A percentile compares a stretch with the other conserved stretches of the same genome.
These are phyloP conservation scores for Eupeodes luniger DNA, from an alignment of 2,888 invertebrate species.

Conservation along the genomic window DNA sequence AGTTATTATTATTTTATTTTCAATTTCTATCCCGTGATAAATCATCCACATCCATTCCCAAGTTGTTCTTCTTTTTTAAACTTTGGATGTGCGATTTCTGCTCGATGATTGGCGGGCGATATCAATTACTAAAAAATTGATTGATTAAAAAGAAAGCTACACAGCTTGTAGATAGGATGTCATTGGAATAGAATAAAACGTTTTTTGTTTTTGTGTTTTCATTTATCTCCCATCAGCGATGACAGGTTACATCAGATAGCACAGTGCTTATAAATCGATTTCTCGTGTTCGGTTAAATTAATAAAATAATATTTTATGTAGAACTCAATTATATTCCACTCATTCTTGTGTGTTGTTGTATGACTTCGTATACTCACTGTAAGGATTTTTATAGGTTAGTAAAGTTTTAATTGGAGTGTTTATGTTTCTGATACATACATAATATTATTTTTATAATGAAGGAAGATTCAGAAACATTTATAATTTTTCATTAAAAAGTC, in stretches of 20 bases:
- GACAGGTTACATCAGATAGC: background rate
- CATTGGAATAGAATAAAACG: slow-evolving; percentile 1
- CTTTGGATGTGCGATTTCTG: slow-evolving; percentile 17
- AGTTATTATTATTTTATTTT: background rate
- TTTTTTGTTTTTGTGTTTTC: background rate
- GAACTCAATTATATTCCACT: background rate
- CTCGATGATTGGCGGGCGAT: slow-evolving; percentile 22
- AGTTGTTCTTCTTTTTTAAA: background rate
- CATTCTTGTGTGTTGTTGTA: no score
- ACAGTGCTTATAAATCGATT: slow-evolving; percentile 12
- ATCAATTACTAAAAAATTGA: slow-evolving; percentile 32
- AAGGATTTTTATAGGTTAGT: no score
- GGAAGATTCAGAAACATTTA: no score
- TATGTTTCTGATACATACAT: no score
- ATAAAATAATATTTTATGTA: background rate
- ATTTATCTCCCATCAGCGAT: background rate
- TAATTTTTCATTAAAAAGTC: no score
- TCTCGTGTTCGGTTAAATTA: slow-evolving; percentile 7
- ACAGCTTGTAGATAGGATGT: background rate
- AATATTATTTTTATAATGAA: no score
- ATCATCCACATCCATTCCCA: slow-evolving; percentile 12
- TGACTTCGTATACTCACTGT: no score
- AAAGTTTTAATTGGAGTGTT: no score
- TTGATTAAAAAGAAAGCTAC: slow-evolving; percentile 25
- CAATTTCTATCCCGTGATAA: slow-evolving; percentile 18